Conservation (phyloP, 1,140 invertebrate genomes). For the Drosophila hydei region DNA sequence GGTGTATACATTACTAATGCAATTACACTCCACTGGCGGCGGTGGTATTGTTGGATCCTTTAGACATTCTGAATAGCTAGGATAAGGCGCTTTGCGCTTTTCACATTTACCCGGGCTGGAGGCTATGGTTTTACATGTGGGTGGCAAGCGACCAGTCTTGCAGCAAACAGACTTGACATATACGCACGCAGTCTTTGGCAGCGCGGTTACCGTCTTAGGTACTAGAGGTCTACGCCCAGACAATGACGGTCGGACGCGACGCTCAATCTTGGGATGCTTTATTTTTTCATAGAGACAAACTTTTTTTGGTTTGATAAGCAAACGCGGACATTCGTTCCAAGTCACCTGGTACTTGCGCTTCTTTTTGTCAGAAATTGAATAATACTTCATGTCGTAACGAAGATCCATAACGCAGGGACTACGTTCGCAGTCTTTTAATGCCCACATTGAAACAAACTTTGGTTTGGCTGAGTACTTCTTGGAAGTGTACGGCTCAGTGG, state of each 20-base stretch:
- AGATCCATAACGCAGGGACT: slow-evolving; percentile 10
- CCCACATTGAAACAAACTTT: slow-evolving; percentile 41
- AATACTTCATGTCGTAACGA: slow-evolving; percentile 54
- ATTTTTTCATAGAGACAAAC: slow-evolving; percentile 49
- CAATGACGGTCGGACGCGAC: no score
- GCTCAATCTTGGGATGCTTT: slow-evolving; percentile 17
- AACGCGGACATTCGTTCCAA: slow-evolving; percentile 65
- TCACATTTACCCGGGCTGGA: slow-evolving; percentile 16
- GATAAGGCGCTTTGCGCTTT: slow-evolving; percentile 57
- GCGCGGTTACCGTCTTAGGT: no score
- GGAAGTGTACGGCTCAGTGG: not conserved
- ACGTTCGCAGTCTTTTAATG: slow-evolving; percentile 8
- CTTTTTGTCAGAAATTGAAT: slow-evolving; percentile 56
- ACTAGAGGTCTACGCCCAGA: no score
- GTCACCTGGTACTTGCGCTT: slow-evolving; percentile 68
- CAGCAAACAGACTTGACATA: slow-evolving; percentile 52
- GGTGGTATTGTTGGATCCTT: not conserved
- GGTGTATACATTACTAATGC: slow-evolving; percentile 6
- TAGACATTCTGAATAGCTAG: slow-evolving; percentile 57
- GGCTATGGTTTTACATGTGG: slow-evolving; percentile 18
- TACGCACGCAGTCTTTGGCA: slow-evolving; percentile 14
- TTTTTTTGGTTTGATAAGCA: slow-evolving; percentile 66
- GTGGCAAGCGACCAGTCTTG: slow-evolving; percentile 15
- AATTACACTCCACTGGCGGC: slow-evolving; percentile 44
- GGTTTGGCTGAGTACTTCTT: not conserved